Percentiles rank a stretch among this genome's conserved stretches.
Conservation (phyloP, 2,113 vertebrate species). For the Bos javanicus region DNA sequence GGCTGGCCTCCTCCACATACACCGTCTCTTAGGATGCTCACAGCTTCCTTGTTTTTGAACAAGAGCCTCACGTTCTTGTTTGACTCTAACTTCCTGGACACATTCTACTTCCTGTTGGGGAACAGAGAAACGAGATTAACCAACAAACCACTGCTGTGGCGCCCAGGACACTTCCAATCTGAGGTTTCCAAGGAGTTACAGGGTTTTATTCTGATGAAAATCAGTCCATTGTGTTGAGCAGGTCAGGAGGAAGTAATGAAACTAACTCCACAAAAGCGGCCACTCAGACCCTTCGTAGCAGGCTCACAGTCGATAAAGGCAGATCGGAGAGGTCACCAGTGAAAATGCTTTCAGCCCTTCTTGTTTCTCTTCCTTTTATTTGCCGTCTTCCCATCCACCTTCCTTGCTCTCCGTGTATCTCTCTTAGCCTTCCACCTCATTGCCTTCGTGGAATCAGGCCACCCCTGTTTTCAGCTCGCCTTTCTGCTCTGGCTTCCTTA, state of each 20-base stretch:
- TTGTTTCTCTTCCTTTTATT: not conserved
- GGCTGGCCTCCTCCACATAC: rapidly evolving
- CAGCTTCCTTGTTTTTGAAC: rapidly evolving
- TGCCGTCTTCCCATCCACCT: not conserved
- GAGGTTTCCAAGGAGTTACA: not conserved
- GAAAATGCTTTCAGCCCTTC: not conserved
- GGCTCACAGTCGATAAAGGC: no score
- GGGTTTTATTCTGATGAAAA: not conserved
- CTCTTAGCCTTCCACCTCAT: not conserved
- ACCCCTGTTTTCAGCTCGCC: not conserved
- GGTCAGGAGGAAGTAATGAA: not conserved
- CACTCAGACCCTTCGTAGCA: rapidly evolving
- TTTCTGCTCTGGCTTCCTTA: not conserved
- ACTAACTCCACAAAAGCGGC: not conserved
- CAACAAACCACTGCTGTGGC: rapidly evolving
- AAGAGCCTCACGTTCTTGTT: no score
- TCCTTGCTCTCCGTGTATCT: rapidly evolving
- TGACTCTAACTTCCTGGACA: no score
- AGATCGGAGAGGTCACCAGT: rapidly evolving
- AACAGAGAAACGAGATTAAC: not conserved
- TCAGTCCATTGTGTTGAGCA: not conserved
- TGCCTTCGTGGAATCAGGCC: rapidly evolving
- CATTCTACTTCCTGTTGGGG: not conserved
- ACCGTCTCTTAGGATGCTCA: not conserved
- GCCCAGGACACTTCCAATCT: not conserved